Conservation (phyloP, 2,888 invertebrate genomes). For the Chymomyza amoena region DNA sequence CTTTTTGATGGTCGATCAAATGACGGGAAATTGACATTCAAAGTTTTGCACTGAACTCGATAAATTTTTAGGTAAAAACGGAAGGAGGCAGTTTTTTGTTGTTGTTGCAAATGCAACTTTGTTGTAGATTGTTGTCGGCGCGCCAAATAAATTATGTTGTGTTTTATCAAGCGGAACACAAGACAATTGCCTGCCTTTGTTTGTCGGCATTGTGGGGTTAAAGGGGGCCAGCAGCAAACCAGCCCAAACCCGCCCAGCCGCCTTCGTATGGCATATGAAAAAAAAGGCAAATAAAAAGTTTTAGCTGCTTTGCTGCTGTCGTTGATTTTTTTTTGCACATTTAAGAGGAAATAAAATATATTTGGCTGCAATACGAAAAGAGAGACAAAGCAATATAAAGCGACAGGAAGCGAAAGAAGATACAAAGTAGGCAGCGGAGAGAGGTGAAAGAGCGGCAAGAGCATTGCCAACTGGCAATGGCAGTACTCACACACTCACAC, state of each 20-base stretch:
- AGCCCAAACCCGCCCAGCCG: too few relatives aligned
- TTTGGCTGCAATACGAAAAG: neutral
- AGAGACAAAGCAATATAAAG: neutral
- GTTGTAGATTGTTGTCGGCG: neutral
- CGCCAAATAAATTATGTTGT: constrained; percentile 47
- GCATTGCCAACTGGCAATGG: neutral
- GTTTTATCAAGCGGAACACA: constrained; percentile 53
- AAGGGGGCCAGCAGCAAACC: neutral
- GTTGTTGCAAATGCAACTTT: neutral
- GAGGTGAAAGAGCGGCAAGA: neutral
- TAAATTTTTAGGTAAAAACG: neutral
- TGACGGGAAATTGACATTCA: neutral
- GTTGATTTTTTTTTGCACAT: neutral
- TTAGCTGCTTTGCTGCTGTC: neutral
- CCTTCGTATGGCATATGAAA: neutral
- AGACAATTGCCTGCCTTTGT: constrained; percentile 40
- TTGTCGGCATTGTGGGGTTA: neutral
- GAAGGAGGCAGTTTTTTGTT: neutral
- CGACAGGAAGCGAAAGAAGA: neutral
- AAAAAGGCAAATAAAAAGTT: constrained; percentile 5
- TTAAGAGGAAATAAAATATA: constrained; percentile 6
- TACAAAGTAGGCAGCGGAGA: neutral
- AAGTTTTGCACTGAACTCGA: neutral
- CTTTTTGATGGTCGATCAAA: neutral
- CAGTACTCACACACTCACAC: neutral